Base-by-base conservation (phyloP, 1,140 invertebrate genomes). In the Zaprionus ghesquierei region DNA sequence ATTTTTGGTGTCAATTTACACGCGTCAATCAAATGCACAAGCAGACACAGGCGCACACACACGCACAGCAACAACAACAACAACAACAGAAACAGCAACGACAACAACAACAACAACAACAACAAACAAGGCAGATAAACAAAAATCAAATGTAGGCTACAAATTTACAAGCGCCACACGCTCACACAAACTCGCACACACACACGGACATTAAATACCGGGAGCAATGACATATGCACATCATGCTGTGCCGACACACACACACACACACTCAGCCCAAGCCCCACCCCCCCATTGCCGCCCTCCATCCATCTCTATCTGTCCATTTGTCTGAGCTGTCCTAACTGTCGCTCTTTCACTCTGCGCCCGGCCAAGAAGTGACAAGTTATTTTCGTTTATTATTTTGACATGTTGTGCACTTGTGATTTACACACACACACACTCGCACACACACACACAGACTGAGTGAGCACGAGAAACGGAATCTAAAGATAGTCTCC, bases 341-440 rank as follows among this genome's bases (percentile, higher is more conserved):
- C 68, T 69, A 69, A 62, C 70, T 72, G 69, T 72, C 69, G 70
- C 38, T 69, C 56, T 69, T 61, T 69, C 70, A 73, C 64, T 73
- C 70, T 69, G 70, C 70, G 70, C 63, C 63, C 27, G 51, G 55
- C 65, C 55, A 77, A 68, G 65, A 77, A 77, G 71, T 77, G 75
- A 77, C 75, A 77, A 77, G 75, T 77, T 77, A 74, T 77, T 77
- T 77, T 77, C 75, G 71, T 77, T 77, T 75, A 77, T 77, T 77
- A 77, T 77, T 77, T 77, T 77, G 75, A 77, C 75, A 70, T 77
- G 71, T 76, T 76, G 75, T 77, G 75, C 75, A 77, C 70, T 77
- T 75, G 65, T 69, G 65, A 70, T 62, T 69, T 68, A 62, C 44
- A 77, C 58, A 75, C 53, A 23, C 29, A 62, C 53, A 63, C 65